Evolutionary conservation across 1,140 invertebrate genomes (phyloP).

Genomic region (Heliconius melpomene): DNA sequence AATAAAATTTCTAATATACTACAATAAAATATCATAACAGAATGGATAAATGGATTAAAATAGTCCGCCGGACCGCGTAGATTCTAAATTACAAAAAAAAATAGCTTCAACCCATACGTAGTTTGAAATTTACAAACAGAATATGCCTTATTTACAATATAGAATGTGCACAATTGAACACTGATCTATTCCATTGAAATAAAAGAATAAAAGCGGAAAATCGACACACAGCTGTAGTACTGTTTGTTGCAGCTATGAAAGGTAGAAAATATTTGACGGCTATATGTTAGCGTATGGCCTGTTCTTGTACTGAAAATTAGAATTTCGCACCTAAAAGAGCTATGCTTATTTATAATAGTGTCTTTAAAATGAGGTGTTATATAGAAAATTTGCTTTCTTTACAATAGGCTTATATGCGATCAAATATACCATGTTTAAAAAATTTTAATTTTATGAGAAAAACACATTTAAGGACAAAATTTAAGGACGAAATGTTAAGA

Average conservation of each 20-base stretch:
- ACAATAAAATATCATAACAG: background rate
- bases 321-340: too few species aligned
- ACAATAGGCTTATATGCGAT: too few species aligned
- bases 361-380: too few species aligned
- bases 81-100: background rate
- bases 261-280: background rate
- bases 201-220: background rate
- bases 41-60: too few species aligned
- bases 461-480: too few species aligned
- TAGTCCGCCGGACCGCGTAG: too few species aligned
- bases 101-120: background rate
- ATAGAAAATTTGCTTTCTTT: too few species aligned
- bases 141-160: constrained; percentile 2
- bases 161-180: constrained; percentile 2
- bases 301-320: background rate
- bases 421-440: too few species aligned
- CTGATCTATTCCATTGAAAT: background rate
- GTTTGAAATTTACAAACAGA: background rate
- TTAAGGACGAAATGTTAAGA: too few species aligned
- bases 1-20: background rate
- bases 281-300: background rate
- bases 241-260: background rate
- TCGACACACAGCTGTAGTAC: background rate
- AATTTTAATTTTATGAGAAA: too few species aligned
- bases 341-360: too few species aligned